Conservation (phyloP, 2,888 invertebrate species). For the Lottia scabra region DNA sequence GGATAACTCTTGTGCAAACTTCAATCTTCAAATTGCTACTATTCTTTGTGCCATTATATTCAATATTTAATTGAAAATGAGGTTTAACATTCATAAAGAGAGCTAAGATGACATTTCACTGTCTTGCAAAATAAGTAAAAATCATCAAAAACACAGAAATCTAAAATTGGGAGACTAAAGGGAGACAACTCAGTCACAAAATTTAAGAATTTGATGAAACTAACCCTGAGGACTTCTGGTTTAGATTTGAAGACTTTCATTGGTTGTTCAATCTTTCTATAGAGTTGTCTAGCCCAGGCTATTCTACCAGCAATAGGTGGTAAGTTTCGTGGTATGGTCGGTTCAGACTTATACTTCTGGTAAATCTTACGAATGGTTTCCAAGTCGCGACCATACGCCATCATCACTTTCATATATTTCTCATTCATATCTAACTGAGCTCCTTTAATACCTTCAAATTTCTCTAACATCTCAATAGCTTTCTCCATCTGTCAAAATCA, state of each 20-base stretch:
- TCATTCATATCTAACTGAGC: conserved; percentile 68
- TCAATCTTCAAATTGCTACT: too few species aligned
- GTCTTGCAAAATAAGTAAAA: too few species aligned
- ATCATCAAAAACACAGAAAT: background rate
- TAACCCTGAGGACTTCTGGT: conserved; percentile 64
- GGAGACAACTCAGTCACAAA: background rate
- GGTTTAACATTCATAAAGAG: too few species aligned
- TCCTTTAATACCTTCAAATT: conserved; percentile 67
- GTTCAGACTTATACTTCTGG: conserved; percentile 88
- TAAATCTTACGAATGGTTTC: conserved; percentile 82
- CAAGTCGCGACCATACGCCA: conserved; percentile 80
- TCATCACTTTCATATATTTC: conserved; percentile 68
- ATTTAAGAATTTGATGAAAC: background rate
- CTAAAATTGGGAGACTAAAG: too few species aligned
- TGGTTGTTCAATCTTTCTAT: conserved; percentile 85
- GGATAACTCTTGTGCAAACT: too few species aligned
- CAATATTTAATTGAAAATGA: too few species aligned
- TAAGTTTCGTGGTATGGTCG: conserved; percentile 87
- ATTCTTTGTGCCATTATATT: too few species aligned
- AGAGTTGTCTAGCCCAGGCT: conserved; percentile 84
- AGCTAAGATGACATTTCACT: too few species aligned
- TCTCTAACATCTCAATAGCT: conserved; percentile 64
- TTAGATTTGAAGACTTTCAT: conserved; percentile 74
- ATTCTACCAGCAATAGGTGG: conserved; percentile 88
- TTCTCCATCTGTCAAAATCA: conserved; percentile 64